Percentiles rank a stretch among this genome's conserved stretches.
phyloP scores from a whole-genome alignment of 2,888 invertebrate genomes.

The Andrena bucephala region DNA sequence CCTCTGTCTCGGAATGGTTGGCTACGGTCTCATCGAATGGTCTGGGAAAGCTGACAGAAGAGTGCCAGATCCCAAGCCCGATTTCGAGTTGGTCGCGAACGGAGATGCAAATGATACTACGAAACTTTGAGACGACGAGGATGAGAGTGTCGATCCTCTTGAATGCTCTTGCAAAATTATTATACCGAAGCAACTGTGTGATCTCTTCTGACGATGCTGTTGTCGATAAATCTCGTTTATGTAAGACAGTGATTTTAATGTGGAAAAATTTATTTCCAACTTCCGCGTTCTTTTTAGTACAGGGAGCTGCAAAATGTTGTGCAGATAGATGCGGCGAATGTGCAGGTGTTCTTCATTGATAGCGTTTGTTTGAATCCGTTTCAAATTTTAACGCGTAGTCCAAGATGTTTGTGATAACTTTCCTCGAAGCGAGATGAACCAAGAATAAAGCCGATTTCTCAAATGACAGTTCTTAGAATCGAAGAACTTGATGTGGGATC shows the following conservation, averaged over 20 bases:
- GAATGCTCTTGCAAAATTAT: neutral
- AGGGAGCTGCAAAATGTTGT: neutral
- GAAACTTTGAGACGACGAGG: conserved; percentile 31
- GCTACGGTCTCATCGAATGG: conserved; percentile 90
- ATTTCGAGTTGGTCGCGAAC: conserved; percentile 80
- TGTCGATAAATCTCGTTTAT: neutral
- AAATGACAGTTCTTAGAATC: neutral
- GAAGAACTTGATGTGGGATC: conserved; percentile 32
- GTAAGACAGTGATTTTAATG: neutral
- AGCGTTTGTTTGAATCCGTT: too few species aligned
- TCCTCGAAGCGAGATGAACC: neutral
- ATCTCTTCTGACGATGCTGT: neutral
- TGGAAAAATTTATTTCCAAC: neutral
- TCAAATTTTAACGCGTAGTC: too few species aligned
- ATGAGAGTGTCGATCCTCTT: neutral
- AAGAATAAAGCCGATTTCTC: neutral
- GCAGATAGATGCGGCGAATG: neutral
- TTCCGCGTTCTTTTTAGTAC: neutral
- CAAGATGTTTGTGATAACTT: too few species aligned
- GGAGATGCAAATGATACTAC: conserved; percentile 56
- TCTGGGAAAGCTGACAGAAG: conserved; percentile 69
- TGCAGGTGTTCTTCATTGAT: too few species aligned
- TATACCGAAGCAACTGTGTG: neutral
- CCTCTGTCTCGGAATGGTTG: conserved; percentile 90
- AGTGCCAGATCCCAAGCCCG: conserved; percentile 69